A percentile compares a stretch with the other conserved stretches of the same genome.
Evolutionary conservation across 2,888 invertebrate species (phyloP).

Genomic region (Phoenoteleia sp.): DNA sequence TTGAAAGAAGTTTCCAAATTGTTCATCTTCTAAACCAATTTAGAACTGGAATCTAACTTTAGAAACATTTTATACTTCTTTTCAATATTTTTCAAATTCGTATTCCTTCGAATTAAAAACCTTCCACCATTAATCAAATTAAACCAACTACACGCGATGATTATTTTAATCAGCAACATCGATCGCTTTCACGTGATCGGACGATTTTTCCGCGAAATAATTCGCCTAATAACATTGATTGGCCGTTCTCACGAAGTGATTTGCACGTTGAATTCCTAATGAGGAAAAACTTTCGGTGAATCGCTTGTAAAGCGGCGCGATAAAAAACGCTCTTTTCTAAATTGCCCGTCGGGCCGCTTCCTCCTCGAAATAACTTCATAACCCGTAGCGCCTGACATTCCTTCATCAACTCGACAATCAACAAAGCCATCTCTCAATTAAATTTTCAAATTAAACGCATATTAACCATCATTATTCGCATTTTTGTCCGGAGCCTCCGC

Average conservation of each 20-base stretch:
- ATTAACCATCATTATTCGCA: conserved; percentile 61
- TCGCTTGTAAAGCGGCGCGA: no score
- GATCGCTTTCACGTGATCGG: conserved; percentile 15
- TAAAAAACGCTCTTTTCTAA: conserved; percentile 11
- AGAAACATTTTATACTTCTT: no score
- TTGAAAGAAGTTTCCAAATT: no score
- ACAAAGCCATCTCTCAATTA: conserved; percentile 52
- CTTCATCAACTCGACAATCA: conserved; percentile 44
- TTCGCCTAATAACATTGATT: conserved; percentile 29
- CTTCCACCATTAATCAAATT: neutral
- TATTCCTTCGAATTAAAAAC: no score
- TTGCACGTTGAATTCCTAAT: conserved; percentile 25
- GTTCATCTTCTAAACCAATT: no score
- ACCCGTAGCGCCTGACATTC: conserved; percentile 33
- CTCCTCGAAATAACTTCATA: conserved; percentile 37
- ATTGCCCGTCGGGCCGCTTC: conserved; percentile 24
- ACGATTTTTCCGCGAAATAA: conserved; percentile 24
- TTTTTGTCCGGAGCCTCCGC: conserved; percentile 25
- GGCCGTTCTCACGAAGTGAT: conserved; percentile 24
- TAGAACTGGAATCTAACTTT: no score
- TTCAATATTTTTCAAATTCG: no score
- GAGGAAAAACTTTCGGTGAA: no score
- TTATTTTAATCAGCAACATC: neutral
- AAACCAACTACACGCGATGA: neutral
- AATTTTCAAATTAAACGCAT: conserved; percentile 65